Conservation (phyloP, 2,797 vertebrate species). For the Holocentrus rufus region DNA sequence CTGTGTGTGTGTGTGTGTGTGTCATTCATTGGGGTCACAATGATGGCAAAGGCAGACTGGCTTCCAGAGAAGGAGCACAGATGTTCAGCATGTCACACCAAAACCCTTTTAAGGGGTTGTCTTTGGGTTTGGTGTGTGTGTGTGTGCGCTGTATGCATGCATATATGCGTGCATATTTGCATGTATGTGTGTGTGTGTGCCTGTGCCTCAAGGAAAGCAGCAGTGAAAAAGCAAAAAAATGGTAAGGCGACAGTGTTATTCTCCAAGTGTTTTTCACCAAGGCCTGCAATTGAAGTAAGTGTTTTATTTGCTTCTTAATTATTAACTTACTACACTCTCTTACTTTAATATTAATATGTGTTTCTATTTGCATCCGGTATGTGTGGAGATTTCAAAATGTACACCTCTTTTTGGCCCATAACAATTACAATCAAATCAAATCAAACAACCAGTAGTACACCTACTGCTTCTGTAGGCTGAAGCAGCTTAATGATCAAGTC, state of each 20-base stretch:
- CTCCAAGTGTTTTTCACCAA: no score
- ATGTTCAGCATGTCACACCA: constrained; percentile 29
- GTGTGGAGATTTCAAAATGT: no score
- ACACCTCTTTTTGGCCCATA: no score
- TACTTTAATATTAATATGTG: no score
- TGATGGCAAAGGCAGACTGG: constrained; percentile 29
- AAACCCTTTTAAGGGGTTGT: constrained; percentile 46
- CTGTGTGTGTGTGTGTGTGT: background rate
- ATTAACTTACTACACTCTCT: no score
- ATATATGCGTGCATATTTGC: background rate
- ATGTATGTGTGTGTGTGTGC: constrained; percentile 23
- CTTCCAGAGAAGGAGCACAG: constrained; percentile 37
- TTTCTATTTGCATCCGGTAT: no score
- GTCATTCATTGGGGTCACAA: constrained; percentile 29
- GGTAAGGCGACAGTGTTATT: no score
- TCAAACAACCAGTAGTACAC: background rate
- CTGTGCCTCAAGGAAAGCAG: constrained; percentile 26
- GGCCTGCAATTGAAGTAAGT: no score
- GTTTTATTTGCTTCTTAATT: no score
- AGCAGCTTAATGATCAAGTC: background rate
- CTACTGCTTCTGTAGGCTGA: background rate
- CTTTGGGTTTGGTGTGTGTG: background rate
- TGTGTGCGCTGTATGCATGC: no score
- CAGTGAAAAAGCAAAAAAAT: constrained; percentile 2
- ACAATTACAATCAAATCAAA: background rate